Evolutionary conservation across 2,797 vertebrate genomes (phyloP).

Genomic region (Rhadinocentrus ornatus): DNA sequence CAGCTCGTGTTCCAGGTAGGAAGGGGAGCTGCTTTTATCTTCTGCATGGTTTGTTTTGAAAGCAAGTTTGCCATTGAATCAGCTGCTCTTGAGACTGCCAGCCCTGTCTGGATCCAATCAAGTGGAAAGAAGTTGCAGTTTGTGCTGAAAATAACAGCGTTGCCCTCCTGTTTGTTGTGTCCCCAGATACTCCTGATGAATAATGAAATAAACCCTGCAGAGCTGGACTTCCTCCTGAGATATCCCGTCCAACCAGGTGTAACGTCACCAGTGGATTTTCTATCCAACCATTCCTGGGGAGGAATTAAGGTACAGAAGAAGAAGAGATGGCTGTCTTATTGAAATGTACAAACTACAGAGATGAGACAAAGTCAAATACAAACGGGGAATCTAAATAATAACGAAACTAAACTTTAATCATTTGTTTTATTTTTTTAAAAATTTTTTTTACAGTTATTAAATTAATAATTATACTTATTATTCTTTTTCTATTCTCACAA

Average conservation of each 20-base stretch:
- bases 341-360: background rate
- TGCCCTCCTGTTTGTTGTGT: slow-evolving; percentile 48
- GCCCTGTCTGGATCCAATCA: slow-evolving; percentile 56
- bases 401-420: background rate
- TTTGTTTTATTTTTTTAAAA: background rate
- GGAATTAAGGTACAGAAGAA: slow-evolving; percentile 90
- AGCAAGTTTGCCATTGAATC: slow-evolving; percentile 26
- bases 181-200: slow-evolving; percentile 89
- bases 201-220: slow-evolving; percentile 86
- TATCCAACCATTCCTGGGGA: slow-evolving; percentile 92
- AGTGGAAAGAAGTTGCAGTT: slow-evolving; percentile 46
- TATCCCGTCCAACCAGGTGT: slow-evolving; percentile 86
- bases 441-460: no score
- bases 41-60: slow-evolving; percentile 53
- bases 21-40: slow-evolving; percentile 32
- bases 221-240: slow-evolving; percentile 93
- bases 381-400: background rate
- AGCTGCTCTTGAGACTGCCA: slow-evolving; percentile 26
- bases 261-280: slow-evolving; percentile 91
- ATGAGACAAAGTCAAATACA: background rate
- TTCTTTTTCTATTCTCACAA: no score
- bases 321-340: background rate
- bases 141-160: slow-evolving; percentile 41
- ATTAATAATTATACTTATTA: no score
- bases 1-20: slow-evolving; percentile 76